Evolutionary conservation across 2,797 vertebrate species (phyloP), one percentile per base, ranked within the genome.

Genomic region (Sphenodon punctatus): DNA sequence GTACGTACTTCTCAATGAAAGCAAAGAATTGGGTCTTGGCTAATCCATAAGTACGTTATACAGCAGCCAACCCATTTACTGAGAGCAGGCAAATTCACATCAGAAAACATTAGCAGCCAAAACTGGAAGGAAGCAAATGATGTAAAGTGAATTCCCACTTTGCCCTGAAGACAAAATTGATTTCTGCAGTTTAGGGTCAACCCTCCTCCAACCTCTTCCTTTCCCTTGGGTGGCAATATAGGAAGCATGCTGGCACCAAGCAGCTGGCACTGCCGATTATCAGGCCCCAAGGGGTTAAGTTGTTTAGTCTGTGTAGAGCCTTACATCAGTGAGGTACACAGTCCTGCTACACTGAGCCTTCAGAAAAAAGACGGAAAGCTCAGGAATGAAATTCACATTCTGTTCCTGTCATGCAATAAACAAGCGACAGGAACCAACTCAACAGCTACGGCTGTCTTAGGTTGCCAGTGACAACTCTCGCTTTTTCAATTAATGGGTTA

Each of bases 201-300:
- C 68, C 80, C 79, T 66, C 72, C 45, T 59, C 56, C 86, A 84
- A 12, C 34, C 56, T 43, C 27, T 66, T 22, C 65, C 79, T 67
- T 81, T 78, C 78, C 87, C 0, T 1, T 71, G 79, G 86, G 82
- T 86, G 49, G 15, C 39, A 56, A 42, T 2, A 67, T 70, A 82
- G 78, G 82, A 82, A 48, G 41, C 78, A 63, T 0, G 0, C 72
- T 90, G 81, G 85, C 85, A 87, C 55, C 58, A 71, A 85, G 48
- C 87, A 93, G 90, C 87, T 89, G 88, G 64, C 87, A 82, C 68
- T 88, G 68, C 84, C 80, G 86, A 87, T 89, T 70, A 88, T 78
- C 60, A 76, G 88, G 60, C 85, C 87, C 88, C 89, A 85, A 88
- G 87, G 82, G 86, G 84, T 92, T 90, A 91, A 92, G 27, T 80